A percentile compares a stretch with the other conserved stretches of the same genome.
Evolutionary conservation across 2,888 invertebrate genomes (phyloP).

Genomic region (Netelia inedita): DNA sequence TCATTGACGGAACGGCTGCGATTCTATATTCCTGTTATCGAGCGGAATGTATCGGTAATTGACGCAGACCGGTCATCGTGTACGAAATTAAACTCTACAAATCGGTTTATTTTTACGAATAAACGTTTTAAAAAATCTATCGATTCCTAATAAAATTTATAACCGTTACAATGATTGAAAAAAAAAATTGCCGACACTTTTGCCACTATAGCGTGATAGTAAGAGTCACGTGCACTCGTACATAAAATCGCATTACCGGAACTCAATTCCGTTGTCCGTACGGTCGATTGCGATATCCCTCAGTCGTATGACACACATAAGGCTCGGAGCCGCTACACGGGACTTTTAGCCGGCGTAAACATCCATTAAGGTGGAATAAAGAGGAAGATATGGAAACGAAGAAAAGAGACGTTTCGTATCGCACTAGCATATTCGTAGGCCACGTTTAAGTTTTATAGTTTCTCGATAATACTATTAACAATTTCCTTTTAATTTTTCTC

Average conservation of each 20-base stretch:
- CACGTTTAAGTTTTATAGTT: constrained; percentile 40
- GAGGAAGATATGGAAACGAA: constrained; percentile 16
- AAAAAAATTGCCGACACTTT: too few species aligned
- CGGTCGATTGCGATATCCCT: constrained; percentile 68
- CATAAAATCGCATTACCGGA: constrained; percentile 63
- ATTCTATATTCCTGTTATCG: constrained; percentile 10
- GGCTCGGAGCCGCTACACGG: constrained; percentile 51
- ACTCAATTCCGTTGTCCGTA: constrained; percentile 69
- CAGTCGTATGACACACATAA: constrained; percentile 71
- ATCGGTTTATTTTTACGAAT: too few species aligned
- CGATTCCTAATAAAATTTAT: not conserved
- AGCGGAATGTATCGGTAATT: too few species aligned
- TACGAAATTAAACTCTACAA: too few species aligned
- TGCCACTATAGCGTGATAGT: not conserved
- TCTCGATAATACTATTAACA: constrained; percentile 46
- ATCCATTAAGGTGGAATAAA: constrained; percentile 44
- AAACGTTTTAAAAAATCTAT: not conserved
- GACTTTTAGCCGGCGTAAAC: constrained; percentile 54
- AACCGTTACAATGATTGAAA: too few species aligned
- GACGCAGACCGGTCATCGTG: too few species aligned
- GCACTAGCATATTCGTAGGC: constrained; percentile 36
- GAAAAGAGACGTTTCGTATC: constrained; percentile 18
- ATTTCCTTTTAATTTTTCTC: constrained; percentile 8
- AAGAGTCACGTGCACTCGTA: not conserved
- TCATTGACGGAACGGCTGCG: not conserved